Evolutionary conservation across 2,888 invertebrate genomes (phyloP), one percentile per base, ranked within the genome.

Genomic region (Rhimphoctona megacephalus): DNA sequence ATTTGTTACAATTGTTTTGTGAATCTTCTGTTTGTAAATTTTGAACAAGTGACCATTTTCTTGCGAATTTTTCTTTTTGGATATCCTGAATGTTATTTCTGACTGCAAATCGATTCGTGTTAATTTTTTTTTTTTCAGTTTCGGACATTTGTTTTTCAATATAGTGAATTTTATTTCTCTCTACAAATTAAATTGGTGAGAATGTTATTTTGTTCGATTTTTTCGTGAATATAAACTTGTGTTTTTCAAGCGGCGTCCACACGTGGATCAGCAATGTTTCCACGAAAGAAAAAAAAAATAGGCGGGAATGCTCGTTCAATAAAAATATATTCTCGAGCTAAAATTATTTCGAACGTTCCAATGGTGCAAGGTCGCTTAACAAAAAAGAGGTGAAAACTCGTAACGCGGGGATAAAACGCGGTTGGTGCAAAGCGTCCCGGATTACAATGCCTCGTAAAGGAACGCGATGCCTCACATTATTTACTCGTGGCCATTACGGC

Each of bases 401-500:
- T 19, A 54, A 54, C 54, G 54, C 73, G 17, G 52, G 72, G 36
- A 73, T 73, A 61, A 43, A 61, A 74, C 22, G 57, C 17, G 52
- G 33, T 61, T 39, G 17, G 25, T 36, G 36, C 39, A 25, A 52
- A 22, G 52, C 39, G 19, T 36, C 74, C 39, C 74, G 54, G 39
- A 61, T 43, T 43, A 25, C 36, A 22, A 25, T 39, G 57, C 25
- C 39, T 22, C 74, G 61, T 54, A 43, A 49, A 25, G 46, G 46
- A 30, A 30, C 19, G 64, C 46, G 36, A 77, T 33, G 49, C 49
- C 7, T 61, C 36, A n/a, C 11, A 14, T 49, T 64, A 39, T 57
- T 57, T 64, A 30, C 81, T 83, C 69, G 78, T 85, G 78, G 87
- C 89, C 87, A 86, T 86, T 87, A 91, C 89, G 90, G 90, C 90